phyloP scores from a whole-genome alignment of 2,888 invertebrate species.

The Melinopterus prodromus region DNA sequence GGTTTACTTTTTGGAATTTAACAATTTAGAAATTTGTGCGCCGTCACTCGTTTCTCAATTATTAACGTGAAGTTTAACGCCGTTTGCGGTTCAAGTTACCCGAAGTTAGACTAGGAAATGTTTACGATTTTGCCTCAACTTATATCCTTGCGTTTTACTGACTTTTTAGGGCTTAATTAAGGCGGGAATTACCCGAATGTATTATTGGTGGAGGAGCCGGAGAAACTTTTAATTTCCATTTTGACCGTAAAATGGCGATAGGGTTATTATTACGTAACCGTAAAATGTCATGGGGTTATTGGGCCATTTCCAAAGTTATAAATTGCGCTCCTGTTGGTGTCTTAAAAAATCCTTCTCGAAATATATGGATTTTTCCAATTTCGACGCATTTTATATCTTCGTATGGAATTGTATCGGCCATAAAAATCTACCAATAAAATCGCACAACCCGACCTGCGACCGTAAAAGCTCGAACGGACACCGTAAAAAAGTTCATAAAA shows the following conservation, averaged over 20 bases:
- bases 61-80: too few relatives aligned
- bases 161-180: too few relatives aligned
- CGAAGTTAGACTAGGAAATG: too few relatives aligned
- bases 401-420: conserved; percentile 4
- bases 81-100: too few relatives aligned
- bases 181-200: too few relatives aligned
- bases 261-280: neutral
- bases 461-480: conserved; percentile 4
- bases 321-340: neutral
- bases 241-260: neutral
- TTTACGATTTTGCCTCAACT: too few relatives aligned
- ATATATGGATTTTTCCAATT: conserved; percentile 4
- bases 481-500: neutral
- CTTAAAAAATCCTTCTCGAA: neutral
- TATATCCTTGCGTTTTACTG: too few relatives aligned
- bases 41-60: too few relatives aligned
- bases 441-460: neutral
- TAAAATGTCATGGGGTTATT: neutral
- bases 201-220: too few relatives aligned
- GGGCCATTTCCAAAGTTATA: neutral
- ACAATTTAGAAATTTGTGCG: too few relatives aligned
- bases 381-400: neutral
- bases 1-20: too few relatives aligned
- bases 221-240: too few relatives aligned
- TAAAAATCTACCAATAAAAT: neutral